Base-by-base conservation (phyloP, 2,113 vertebrate genomes). In the Climacteris rufus region DNA sequence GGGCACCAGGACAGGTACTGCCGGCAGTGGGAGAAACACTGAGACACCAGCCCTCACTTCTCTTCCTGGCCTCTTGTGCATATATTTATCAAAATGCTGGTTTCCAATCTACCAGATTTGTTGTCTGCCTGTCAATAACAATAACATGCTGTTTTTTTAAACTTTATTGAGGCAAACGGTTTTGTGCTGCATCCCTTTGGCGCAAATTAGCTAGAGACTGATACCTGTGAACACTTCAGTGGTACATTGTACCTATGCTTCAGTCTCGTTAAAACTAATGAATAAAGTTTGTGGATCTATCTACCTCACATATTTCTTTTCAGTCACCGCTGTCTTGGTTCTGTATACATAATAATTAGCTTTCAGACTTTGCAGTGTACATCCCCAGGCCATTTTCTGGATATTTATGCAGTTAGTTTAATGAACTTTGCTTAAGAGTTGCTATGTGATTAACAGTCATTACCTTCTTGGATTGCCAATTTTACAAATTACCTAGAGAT, bases 21-120 rank as follows among this genome's bases (percentile, higher is more conserved):
- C 31, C 3, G 10, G 10, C 54, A 2, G 2, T 1, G 11, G 65
- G 57, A 28, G 52, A 64, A 52, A 20, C 30, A 1, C 44, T 5
- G 20, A 23, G 37, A 35, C 0, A n/a, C n/a, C n/a, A n/a, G 0
- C 12, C 42, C 49, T 45, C 3, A 0, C 17, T 60, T 47, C 84
- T 79, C 7, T 5, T 54, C 31, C 50, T 3, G 27, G 40, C 64
- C 44, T 47, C 57, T 30, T 2, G 11, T 1, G 0, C 14, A 3
- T 3, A 0, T 33, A 6, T 20, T 47, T 59, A 33, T 16, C 21
- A 30, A 79, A 84, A 47, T 4, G 44, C 49, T 37, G 33, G 0
- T 10, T 56, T 69, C 33, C 39, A 35, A 18, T 9, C 52, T 37
- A 14, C 27, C 27, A 27, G 24, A 13, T 39, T 37, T 31, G 11